Conservation (phyloP, 2,888 invertebrate genomes). For the Tipula helvola region DNA sequence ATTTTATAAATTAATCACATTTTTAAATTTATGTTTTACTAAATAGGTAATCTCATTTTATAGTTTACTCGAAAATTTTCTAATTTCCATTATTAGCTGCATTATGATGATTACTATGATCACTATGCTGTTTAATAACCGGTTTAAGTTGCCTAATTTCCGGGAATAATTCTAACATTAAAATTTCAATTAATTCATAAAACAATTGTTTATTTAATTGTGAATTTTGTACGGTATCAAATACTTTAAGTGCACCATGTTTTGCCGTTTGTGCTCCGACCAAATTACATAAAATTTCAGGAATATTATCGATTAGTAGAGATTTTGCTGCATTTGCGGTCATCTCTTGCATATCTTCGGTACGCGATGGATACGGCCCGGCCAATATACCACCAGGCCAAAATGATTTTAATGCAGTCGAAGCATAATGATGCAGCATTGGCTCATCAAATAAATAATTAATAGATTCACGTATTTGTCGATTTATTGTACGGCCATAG, state of each 20-base stretch:
- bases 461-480: constrained; percentile 78
- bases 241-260: constrained; percentile 73
- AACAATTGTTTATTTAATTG: constrained; percentile 81
- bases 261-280: constrained; percentile 77
- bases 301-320: constrained; percentile 53
- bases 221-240: constrained; percentile 72
- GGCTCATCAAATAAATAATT: constrained; percentile 80
- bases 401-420: constrained; percentile 70
- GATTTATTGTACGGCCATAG: constrained; percentile 84
- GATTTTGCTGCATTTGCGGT: constrained; percentile 52
- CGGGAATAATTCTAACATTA: constrained; percentile 55
- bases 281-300: constrained; percentile 67
- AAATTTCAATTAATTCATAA: constrained; percentile 55
- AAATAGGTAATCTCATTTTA: not conserved
- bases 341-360: constrained; percentile 52
- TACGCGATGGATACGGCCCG: constrained; percentile 35
- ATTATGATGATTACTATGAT: not conserved
- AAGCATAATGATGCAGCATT: constrained; percentile 80
- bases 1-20: constrained; percentile 4
- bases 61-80: not conserved
- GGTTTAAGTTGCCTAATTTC: constrained; percentile 45
- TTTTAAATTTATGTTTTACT: not conserved
- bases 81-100: not conserved
- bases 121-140: not conserved
- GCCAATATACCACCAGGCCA: constrained; percentile 78